Percentiles rank a stretch among this genome's conserved stretches.
phyloP scores from a whole-genome alignment of 2,797 vertebrate genomes.

The Muscicapa striata region DNA sequence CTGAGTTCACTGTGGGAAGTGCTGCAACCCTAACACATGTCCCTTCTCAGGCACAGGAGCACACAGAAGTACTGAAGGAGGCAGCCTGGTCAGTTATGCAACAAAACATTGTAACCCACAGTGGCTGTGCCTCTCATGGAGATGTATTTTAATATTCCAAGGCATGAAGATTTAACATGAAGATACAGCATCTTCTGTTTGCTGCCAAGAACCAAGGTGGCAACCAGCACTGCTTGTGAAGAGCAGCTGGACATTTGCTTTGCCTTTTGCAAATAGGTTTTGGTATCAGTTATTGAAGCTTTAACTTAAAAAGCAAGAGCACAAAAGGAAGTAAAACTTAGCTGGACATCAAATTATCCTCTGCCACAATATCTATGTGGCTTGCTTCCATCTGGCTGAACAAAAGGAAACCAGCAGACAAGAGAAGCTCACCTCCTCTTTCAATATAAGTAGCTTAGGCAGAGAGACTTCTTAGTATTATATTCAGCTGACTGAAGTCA shows the following conservation, averaged over 20 bases:
- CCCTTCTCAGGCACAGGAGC: background rate
- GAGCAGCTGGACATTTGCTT: background rate
- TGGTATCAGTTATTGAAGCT: background rate
- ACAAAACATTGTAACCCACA: rapidly evolving
- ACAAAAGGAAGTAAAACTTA: background rate
- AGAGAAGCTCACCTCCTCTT: background rate
- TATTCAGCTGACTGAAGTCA: background rate
- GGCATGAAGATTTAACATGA: background rate
- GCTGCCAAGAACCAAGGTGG: background rate
- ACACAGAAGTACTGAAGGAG: background rate
- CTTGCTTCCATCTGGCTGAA: background rate
- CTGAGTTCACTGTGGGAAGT: background rate
- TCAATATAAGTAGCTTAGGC: background rate
- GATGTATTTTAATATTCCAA: background rate
- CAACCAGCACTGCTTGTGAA: background rate
- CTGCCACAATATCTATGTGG: background rate
- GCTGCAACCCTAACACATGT: background rate
- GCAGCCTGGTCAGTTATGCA: background rate
- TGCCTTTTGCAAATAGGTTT: background rate
- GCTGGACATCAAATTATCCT: background rate
- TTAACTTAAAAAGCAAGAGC: background rate
- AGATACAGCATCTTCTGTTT: background rate
- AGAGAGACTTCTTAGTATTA: background rate
- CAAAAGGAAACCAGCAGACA: background rate
- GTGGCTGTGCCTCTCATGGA: background rate